These are phyloP conservation scores for Crax fasciolata DNA, from an alignment of 2,797 vertebrate species.

Conservation along the genomic window DNA sequence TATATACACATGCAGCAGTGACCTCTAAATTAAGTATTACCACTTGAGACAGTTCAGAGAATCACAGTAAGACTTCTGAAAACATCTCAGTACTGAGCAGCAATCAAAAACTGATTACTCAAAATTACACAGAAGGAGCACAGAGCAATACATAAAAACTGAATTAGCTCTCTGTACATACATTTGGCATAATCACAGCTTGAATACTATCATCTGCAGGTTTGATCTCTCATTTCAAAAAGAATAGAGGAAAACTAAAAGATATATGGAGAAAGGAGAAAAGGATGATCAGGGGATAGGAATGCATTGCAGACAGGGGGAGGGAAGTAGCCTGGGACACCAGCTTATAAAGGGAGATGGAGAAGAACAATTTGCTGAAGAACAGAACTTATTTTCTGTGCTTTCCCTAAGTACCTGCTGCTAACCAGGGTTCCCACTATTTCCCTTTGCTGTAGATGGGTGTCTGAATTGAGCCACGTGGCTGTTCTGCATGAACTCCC, in stretches of 20 bases:
- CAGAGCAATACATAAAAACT: slow-evolving; percentile 9
- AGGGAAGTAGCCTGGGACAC: neutral
- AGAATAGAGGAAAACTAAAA: neutral
- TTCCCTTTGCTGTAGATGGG: neutral
- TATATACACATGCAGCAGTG: neutral
- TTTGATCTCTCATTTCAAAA: neutral
- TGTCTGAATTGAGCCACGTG: neutral
- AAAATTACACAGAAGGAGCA: neutral
- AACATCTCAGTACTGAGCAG: neutral
- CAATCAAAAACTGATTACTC: neutral
- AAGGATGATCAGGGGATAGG: neutral
- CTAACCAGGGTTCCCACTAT: neutral
- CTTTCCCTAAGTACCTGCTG: neutral
- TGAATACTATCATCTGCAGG: neutral
- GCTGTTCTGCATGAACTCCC: neutral
- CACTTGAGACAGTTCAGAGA: neutral
- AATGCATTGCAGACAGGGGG: neutral
- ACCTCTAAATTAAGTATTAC: neutral
- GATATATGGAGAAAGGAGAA: neutral
- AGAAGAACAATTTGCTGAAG: neutral
- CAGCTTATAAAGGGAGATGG: neutral
- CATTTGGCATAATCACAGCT: neutral
- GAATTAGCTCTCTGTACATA: neutral
- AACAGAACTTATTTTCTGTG: neutral
- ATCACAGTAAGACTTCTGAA: neutral